These are phyloP conservation scores for Smittia sp. DNA, from an alignment of 2,888 invertebrate genomes.

Conservation along the genomic window DNA sequence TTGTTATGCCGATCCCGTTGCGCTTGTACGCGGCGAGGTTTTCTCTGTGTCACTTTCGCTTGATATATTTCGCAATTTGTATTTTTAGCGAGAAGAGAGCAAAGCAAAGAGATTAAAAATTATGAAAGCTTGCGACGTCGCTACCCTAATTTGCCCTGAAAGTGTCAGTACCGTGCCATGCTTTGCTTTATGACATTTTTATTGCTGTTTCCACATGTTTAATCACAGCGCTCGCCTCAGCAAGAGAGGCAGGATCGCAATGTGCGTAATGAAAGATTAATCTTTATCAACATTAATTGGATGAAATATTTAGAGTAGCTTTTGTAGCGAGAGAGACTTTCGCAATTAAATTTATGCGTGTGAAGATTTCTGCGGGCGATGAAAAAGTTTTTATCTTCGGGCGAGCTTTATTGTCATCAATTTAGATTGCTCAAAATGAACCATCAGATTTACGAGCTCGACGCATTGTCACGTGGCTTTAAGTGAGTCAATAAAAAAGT, in stretches of 20 bases:
- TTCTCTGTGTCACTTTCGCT: background rate
- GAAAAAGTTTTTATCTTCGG: too few relatives aligned
- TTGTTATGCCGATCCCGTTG: background rate
- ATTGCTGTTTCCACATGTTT: slow-evolving; percentile 25
- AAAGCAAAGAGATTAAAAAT: background rate
- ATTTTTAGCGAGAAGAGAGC: background rate
- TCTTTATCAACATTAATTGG: slow-evolving; percentile 15
- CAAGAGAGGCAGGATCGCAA: background rate
- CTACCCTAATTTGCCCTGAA: slow-evolving; percentile 11
- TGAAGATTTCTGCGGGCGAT: background rate
- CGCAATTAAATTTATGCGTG: slow-evolving; percentile 15
- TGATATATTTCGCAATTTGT: background rate
- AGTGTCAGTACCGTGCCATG: background rate
- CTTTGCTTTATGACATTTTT: slow-evolving; percentile 29
- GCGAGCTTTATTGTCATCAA: too few relatives aligned
- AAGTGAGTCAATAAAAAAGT: too few relatives aligned
- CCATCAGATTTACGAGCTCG: too few relatives aligned
- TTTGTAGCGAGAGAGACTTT: background rate
- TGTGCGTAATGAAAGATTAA: background rate
- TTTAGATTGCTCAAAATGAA: too few relatives aligned
- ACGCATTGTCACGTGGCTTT: too few relatives aligned
- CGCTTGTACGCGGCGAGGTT: background rate
- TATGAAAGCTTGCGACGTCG: background rate
- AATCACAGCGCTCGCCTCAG: background rate
- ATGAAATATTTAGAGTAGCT: background rate